Evolutionary conservation across 2,797 vertebrate genomes (phyloP).

Genomic region (Melopsittacus undulatus): DNA sequence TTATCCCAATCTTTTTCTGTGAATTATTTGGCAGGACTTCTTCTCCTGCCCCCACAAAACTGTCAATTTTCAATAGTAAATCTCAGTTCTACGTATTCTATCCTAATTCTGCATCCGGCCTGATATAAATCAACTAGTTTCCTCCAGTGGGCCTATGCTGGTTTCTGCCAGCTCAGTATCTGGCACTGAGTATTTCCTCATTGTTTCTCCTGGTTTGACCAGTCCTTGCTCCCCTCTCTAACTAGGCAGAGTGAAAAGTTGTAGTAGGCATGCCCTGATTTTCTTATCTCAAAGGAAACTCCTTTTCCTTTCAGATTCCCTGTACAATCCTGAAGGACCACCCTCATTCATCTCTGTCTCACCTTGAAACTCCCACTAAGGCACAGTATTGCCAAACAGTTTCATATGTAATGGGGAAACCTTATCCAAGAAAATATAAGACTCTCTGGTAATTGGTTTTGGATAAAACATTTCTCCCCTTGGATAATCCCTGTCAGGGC

Average conservation of each 20-base stretch:
- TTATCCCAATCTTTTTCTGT: not conserved
- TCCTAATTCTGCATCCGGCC: not conserved
- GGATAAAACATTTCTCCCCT: not conserved
- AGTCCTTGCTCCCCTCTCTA: not conserved
- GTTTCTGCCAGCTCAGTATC: slow-evolving; percentile 21
- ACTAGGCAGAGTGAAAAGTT: not conserved
- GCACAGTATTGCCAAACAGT: not conserved
- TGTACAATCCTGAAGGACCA: not conserved
- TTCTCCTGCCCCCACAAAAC: not conserved
- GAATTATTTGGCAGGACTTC: slow-evolving; percentile 23
- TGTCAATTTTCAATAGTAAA: slow-evolving; percentile 17
- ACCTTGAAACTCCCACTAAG: not conserved
- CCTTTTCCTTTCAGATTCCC: not conserved
- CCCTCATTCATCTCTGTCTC: not conserved
- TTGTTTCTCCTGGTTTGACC: not conserved
- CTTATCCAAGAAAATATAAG: not conserved
- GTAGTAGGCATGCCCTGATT: not conserved
- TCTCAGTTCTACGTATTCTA: not conserved
- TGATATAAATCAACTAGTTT: slow-evolving; percentile 8
- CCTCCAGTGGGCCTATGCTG: not conserved
- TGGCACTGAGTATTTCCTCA: not conserved
- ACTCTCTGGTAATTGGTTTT: not conserved
- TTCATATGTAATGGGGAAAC: not conserved
- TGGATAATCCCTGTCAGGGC: not conserved
- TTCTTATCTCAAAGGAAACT: not conserved